Evolutionary conservation across 2,888 invertebrate genomes (phyloP), one percentile per base, ranked within the genome.

Genomic region (Sinopyrophorus schimmeli): DNA sequence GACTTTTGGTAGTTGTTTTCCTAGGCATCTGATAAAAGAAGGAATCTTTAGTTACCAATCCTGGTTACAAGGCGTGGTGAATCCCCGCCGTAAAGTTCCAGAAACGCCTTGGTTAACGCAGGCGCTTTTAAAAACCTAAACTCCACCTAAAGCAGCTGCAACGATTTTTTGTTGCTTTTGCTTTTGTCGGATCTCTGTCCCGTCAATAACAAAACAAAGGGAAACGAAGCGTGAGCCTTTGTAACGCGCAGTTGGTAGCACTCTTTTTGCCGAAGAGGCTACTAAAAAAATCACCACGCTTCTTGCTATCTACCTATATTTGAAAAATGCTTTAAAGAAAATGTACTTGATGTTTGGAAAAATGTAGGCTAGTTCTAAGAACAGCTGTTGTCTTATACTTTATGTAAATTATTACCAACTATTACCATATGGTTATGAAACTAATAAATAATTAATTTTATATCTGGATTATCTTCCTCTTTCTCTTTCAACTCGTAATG

Each of bases 111-210:
- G 40, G 31, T 26, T 24, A 38, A 57, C 62, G 57, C 63, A 60
- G 56, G 64, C 65, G 67, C 63, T 37, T 24, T 44, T 12, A 44
- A 41, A 42, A 23, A 37, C 10, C 6, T 38, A 53, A 53, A 34
- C 58, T 54, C 57, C 63, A 57, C 61, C 63, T 53, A 21, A 23
- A 61, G 61, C 69, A 69, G 69, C 69, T 69, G 69, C 68, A 67
- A 68, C 61, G 67, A 68, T 69, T 68, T 68, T 67, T 54, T 37
- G 40, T 17, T 30, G 31, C 37, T 27, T 41, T 31, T 38, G 14
- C 37, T 38, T 11, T 15, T 32, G 42, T 44, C 43, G 28, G 35
- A 11, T 63, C 58, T 60, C 62, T 58, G 62, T 65, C 58, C 60
- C 60, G 66, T 65, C 67, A 66, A 67, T 64, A 56, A 53, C 48